A percentile compares a stretch with the other conserved stretches of the same genome.
Conservation (phyloP, 1,140 invertebrate genomes). For the Penaeus indicus region DNA sequence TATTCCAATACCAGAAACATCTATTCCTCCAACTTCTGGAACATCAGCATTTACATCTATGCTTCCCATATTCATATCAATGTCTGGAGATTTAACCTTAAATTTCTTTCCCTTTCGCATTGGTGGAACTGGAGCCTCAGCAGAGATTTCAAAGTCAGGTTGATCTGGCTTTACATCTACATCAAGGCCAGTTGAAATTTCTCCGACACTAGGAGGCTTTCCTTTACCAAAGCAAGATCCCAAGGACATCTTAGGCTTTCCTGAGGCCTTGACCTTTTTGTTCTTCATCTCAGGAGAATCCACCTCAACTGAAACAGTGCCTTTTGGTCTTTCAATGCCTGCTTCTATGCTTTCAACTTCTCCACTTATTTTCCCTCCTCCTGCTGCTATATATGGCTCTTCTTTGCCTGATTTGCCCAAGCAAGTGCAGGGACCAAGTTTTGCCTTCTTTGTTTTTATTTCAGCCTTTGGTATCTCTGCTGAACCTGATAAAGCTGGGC, state of each 20-base stretch:
- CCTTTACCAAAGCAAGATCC: slow-evolving; percentile 47
- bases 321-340: background rate
- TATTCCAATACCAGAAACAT: background rate
- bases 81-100: slow-evolving; percentile 17
- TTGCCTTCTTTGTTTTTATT: slow-evolving; percentile 17
- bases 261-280: background rate
- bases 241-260: background rate
- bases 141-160: no score
- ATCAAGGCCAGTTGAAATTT: slow-evolving; percentile 13
- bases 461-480: slow-evolving; percentile 5
- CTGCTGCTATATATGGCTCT: background rate
- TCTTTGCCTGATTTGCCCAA: background rate
- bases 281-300: background rate
- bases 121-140: slow-evolving; percentile 36
- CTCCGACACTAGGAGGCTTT: background rate
- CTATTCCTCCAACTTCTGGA: background rate
- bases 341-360: background rate
- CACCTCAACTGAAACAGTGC: background rate
- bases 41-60: slow-evolving; percentile 13
- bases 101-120: slow-evolving; percentile 31
- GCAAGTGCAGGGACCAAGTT: background rate
- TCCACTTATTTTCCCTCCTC: background rate
- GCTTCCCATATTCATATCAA: background rate
- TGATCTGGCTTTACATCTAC: background rate
- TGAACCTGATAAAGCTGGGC: background rate